Evolutionary conservation across 2,797 vertebrate genomes (phyloP).

Genomic region (Periparus ater): DNA sequence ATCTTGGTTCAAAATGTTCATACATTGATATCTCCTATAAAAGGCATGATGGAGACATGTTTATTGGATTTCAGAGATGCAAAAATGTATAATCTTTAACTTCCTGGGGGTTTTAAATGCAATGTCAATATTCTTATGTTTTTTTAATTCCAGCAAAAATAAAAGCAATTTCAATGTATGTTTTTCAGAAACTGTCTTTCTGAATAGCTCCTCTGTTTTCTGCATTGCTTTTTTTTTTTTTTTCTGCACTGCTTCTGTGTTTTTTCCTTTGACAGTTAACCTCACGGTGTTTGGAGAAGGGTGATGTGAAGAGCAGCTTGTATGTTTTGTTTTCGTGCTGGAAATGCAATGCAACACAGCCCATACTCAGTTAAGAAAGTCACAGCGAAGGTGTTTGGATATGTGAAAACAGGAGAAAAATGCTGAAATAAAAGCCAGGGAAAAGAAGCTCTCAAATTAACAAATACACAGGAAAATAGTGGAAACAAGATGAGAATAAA

Average conservation of each 20-base stretch:
- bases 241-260: neutral
- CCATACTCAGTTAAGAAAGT: neutral
- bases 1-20: slow-evolving; percentile 37
- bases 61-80: slow-evolving; percentile 57
- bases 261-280: neutral
- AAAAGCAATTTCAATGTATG: slow-evolving; percentile 69
- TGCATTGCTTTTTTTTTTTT: neutral
- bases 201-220: slow-evolving; percentile 43
- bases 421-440: neutral
- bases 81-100: slow-evolving; percentile 57
- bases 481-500: neutral
- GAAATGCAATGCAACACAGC: neutral
- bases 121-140: slow-evolving; percentile 71
- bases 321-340: neutral
- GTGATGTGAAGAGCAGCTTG: neutral
- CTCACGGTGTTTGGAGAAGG: neutral
- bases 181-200: slow-evolving; percentile 70
- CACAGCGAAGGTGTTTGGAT: neutral
- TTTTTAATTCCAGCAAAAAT: slow-evolving; percentile 73
- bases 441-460: neutral
- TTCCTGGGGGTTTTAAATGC: slow-evolving; percentile 71
- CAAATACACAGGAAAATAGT: neutral
- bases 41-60: slow-evolving; percentile 1
- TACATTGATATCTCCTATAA: slow-evolving; percentile 7
- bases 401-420: neutral